Conservation (phyloP, 2,797 vertebrate species). For the Hydrocynus forskahlii region DNA sequence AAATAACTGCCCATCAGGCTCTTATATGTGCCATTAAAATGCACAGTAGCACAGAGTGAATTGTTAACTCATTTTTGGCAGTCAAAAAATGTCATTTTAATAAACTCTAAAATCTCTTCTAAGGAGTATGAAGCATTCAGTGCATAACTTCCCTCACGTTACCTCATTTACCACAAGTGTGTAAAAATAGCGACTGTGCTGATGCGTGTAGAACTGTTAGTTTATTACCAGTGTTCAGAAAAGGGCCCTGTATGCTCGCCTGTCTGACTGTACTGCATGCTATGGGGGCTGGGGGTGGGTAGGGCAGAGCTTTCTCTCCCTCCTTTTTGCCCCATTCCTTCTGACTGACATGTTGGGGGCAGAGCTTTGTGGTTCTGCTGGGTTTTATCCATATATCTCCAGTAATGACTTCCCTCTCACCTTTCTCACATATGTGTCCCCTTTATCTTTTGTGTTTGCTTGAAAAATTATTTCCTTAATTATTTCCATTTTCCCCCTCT, state of each 20-base stretch:
- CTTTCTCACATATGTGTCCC: constrained; percentile 49
- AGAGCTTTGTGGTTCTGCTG: constrained; percentile 30
- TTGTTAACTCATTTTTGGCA: too few species aligned
- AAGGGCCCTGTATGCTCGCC: constrained; percentile 63
- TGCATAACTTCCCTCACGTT: background rate
- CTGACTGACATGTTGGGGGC: constrained; percentile 44
- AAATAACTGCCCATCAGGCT: too few species aligned
- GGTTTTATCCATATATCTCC: constrained; percentile 50
- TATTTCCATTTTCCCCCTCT: constrained; percentile 5
- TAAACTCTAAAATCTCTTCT: too few species aligned
- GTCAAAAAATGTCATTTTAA: too few species aligned
- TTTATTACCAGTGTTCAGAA: constrained; percentile 67
- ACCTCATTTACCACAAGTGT: background rate
- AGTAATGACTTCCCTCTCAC: constrained; percentile 21
- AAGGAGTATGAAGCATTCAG: background rate
- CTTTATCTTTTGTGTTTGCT: constrained; percentile 36
- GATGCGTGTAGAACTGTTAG: background rate
- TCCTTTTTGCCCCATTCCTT: constrained; percentile 53
- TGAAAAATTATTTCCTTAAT: background rate
- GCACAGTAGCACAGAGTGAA: too few species aligned
- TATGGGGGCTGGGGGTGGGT: constrained; percentile 53
- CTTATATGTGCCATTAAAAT: too few species aligned
- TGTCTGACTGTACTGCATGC: constrained; percentile 47
- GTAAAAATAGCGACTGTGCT: background rate
- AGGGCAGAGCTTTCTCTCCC: constrained; percentile 26